A percentile compares a stretch with the other conserved stretches of the same genome.
phyloP scores from a whole-genome alignment of 1,140 invertebrate species.

The Orchestia grillus region DNA sequence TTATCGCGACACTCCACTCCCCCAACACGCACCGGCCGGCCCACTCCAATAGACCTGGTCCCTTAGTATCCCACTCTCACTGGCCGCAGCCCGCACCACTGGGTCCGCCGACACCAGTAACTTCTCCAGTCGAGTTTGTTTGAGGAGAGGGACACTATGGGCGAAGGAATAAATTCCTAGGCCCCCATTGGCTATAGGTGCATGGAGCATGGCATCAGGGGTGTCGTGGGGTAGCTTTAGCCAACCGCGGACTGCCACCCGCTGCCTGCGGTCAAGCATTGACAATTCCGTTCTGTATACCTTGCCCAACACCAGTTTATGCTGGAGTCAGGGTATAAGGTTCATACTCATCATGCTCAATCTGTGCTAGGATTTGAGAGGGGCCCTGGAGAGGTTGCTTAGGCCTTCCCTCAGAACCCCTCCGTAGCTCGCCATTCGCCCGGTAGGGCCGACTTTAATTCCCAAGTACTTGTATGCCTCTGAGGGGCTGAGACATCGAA shows the following conservation, averaged over 20 bases:
- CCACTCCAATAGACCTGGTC: background rate
- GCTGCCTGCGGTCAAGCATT: background rate
- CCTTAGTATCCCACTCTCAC: background rate
- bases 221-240: background rate
- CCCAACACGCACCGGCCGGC: background rate
- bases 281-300: background rate
- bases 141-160: background rate
- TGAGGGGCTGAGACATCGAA: background rate
- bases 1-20: background rate
- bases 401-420: background rate
- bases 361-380: background rate
- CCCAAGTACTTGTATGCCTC: slow-evolving; percentile 18
- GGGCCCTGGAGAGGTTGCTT: background rate
- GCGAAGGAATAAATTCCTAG: background rate
- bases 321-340: background rate
- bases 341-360: background rate
- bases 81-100: background rate
- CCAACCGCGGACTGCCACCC: background rate
- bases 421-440: background rate
- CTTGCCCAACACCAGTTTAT: background rate
- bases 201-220: slow-evolving; percentile 11
- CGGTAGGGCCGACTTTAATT: background rate
- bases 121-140: background rate
- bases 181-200: background rate
- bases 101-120: background rate